Evolutionary conservation across 2,888 invertebrate species (phyloP).

Genomic region (Fragum whitleyi): DNA sequence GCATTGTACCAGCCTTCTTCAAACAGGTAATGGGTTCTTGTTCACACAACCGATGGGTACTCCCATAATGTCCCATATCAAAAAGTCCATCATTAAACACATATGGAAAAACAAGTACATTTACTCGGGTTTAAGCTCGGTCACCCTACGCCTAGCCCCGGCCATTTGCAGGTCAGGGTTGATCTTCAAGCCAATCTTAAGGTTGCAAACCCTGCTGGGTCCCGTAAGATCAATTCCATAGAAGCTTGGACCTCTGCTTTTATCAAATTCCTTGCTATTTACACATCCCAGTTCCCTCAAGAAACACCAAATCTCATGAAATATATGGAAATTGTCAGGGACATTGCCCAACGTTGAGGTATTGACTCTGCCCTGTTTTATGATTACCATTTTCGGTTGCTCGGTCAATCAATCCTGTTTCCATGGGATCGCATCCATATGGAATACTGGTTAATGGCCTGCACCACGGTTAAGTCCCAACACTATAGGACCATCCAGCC

Average conservation of each 20-base stretch:
- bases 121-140: too few relatives aligned
- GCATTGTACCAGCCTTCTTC: background rate
- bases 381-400: conserved; percentile 44
- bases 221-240: background rate
- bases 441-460: conserved; percentile 49
- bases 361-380: conserved; percentile 28
- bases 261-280: conserved; percentile 35
- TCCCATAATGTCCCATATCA: background rate
- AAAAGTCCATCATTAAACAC: background rate
- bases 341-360: conserved; percentile 31
- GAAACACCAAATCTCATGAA: conserved; percentile 48
- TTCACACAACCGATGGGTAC: background rate
- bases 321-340: conserved; percentile 46
- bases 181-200: too few relatives aligned
- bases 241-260: conserved; percentile 39
- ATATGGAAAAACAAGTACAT: conserved; percentile 6
- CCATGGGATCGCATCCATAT: conserved; percentile 47
- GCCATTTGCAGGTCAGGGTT: too few relatives aligned
- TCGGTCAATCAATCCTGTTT: conserved; percentile 15
- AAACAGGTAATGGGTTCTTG: background rate
- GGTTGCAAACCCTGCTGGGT: too few relatives aligned
- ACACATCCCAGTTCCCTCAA: conserved; percentile 24
- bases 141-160: too few relatives aligned
- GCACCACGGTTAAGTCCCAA: background rate
- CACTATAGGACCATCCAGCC: background rate